Conservation (phyloP, 1,140 invertebrate species). For the Pogonomyrmex californicus region DNA sequence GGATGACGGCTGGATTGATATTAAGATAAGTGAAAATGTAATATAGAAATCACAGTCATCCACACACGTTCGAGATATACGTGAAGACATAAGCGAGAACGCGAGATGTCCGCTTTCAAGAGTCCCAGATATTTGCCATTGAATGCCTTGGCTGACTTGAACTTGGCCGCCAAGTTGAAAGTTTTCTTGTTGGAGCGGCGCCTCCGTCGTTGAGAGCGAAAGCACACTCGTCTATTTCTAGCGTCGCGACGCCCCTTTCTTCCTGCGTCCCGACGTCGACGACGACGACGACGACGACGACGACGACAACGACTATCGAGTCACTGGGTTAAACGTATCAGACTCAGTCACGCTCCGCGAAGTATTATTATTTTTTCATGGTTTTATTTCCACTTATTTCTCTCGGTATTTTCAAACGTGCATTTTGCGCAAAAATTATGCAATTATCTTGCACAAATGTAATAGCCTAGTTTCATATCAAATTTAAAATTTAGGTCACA, state of each 20-base stretch:
- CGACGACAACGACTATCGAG: slow-evolving; percentile 68
- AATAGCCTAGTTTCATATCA: not conserved
- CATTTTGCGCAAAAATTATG: slow-evolving; percentile 17
- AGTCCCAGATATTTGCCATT: slow-evolving; percentile 71
- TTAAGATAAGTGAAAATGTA: not conserved
- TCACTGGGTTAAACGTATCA: slow-evolving; percentile 82
- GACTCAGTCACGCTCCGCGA: slow-evolving; percentile 45
- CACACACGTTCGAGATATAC: not conserved
- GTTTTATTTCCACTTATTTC: slow-evolving; percentile 43
- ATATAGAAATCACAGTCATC: not conserved
- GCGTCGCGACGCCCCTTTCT: slow-evolving; percentile 81
- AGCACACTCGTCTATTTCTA: slow-evolving; percentile 84
- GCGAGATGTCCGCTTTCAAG: slow-evolving; percentile 62
- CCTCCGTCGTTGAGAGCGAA: slow-evolving; percentile 81
- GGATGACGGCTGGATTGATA: not conserved
- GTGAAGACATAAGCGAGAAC: not conserved
- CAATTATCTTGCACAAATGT: not conserved
- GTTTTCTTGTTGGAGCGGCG: slow-evolving; percentile 83
- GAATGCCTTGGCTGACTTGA: slow-evolving; percentile 80
- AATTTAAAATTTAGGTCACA: slow-evolving; percentile 35
- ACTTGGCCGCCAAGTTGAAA: slow-evolving; percentile 85
- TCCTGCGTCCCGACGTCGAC: slow-evolving; percentile 75
- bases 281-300: slow-evolving; percentile 49
- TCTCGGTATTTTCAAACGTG: slow-evolving; percentile 8
- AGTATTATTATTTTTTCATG: slow-evolving; percentile 71